These are phyloP conservation scores for Scaptomyza cyrtandrae DNA, from an alignment of 2,888 invertebrate genomes.

Conservation along the genomic window DNA sequence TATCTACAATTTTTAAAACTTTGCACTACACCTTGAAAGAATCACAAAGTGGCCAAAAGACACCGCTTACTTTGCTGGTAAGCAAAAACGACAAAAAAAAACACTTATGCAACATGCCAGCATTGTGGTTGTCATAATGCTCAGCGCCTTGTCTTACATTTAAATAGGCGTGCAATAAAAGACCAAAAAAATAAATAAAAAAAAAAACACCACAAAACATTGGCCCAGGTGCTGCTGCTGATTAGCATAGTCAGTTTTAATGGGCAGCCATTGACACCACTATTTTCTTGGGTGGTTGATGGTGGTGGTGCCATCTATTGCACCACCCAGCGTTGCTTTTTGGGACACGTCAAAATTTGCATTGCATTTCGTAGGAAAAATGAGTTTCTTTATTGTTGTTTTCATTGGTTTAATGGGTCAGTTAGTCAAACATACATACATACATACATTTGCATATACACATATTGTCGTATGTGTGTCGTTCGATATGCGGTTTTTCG, in stretches of 20 bases:
- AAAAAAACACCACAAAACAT: constrained; percentile 32
- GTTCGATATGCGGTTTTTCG: constrained; percentile 45
- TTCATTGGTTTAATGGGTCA: constrained; percentile 58
- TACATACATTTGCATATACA: neutral
- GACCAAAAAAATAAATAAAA: constrained; percentile 2
- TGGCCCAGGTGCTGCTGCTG: constrained; percentile 18
- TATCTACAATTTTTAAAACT: neutral
- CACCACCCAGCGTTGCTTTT: constrained; percentile 35
- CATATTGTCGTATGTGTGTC: neutral
- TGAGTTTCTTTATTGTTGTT: constrained; percentile 17
- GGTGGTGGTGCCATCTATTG: constrained; percentile 45
- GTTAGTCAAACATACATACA: constrained; percentile 27
- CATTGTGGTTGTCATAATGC: constrained; percentile 50
- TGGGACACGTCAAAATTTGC: constrained; percentile 48
- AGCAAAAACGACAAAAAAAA: constrained; percentile 13
- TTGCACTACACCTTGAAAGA: constrained; percentile 59
- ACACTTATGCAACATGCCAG: constrained; percentile 37
- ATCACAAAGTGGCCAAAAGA: constrained; percentile 20
- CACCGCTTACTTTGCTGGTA: constrained; percentile 27
- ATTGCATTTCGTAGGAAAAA: constrained; percentile 46
- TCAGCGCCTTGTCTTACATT: constrained; percentile 49
- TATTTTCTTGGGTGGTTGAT: constrained; percentile 21
- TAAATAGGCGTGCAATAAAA: constrained; percentile 37
- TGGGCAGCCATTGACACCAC: constrained; percentile 57
- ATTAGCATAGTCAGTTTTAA: constrained; percentile 47